These are phyloP conservation scores for Mormyrus iriodes DNA, from an alignment of 2,113 vertebrate species.

Conservation along the genomic window DNA sequence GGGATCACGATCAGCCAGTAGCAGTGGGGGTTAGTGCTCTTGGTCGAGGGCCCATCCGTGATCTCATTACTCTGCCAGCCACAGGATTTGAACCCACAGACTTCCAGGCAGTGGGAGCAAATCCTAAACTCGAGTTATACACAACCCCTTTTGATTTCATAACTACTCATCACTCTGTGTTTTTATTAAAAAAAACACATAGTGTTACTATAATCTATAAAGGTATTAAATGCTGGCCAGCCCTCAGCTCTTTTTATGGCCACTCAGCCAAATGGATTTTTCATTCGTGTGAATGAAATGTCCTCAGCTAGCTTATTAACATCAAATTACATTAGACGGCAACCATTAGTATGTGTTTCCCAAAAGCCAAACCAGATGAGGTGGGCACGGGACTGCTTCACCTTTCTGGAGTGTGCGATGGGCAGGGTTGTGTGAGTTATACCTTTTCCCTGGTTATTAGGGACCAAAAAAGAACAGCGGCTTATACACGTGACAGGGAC, in stretches of 20 bases:
- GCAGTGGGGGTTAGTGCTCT: neutral
- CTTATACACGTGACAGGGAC: neutral
- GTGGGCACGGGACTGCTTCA: neutral
- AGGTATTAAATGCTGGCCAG: neutral
- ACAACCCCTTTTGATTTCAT: neutral
- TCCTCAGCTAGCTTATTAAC: neutral
- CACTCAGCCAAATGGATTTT: neutral
- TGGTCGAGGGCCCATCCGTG: neutral
- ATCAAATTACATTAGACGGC: neutral
- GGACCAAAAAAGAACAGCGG: neutral
- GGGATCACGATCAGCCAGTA: neutral
- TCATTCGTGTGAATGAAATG: neutral
- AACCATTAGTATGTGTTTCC: neutral
- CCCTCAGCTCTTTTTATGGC: neutral
- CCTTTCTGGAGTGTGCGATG: neutral
- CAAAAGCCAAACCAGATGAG: neutral
- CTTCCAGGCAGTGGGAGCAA: neutral
- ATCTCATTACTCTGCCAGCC: neutral
- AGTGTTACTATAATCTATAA: too few relatives aligned
- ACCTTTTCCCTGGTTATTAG: neutral
- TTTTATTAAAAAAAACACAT: too few relatives aligned
- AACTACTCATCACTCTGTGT: neutral
- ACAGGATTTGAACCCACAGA: neutral
- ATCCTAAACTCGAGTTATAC: neutral
- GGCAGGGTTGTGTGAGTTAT: neutral